Evolutionary conservation across 2,113 vertebrate genomes (phyloP).

Genomic region (western clawed frog (Xenopus tropicalis)): DNA sequence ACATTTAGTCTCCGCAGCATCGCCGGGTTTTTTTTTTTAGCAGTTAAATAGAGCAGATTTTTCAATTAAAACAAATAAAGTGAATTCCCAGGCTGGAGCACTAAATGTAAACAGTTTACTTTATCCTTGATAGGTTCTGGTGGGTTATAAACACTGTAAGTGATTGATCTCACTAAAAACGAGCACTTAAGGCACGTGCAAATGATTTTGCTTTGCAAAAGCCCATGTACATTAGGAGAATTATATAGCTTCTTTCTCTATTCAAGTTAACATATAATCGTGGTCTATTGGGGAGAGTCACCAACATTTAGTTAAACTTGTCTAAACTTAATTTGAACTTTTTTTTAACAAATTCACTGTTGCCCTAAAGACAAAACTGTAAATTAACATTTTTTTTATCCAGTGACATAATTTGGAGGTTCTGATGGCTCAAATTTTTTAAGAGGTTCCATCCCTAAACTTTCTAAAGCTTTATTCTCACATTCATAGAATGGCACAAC

Average conservation of each 20-base stretch:
- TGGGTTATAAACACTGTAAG: conserved; percentile 47
- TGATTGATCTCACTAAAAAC: conserved; percentile 45
- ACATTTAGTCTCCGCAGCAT: conserved; percentile 48
- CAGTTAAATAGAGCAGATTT: conserved; percentile 51
- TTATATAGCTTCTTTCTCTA: background rate
- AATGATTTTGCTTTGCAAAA: conserved; percentile 56
- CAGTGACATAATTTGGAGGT: no score
- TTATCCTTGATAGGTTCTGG: conserved; percentile 47
- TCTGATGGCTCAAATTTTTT: no score
- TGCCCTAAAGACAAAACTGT: no score
- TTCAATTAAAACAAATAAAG: conserved; percentile 58
- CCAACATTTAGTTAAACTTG: no score
- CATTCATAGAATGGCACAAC: no score
- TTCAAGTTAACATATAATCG: no score
- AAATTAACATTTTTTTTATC: no score
- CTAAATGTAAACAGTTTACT: conserved; percentile 48
- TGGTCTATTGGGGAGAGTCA: no score
- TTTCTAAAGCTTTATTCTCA: no score
- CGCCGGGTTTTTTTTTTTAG: conserved; percentile 44
- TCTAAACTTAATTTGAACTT: no score
- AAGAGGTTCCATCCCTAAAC: no score
- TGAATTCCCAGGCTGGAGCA: conserved; percentile 42
- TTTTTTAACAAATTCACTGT: no score
- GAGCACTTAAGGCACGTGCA: conserved; percentile 44
- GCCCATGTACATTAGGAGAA: background rate